Conservation (phyloP, 2,113 vertebrate species). For the Pelodiscus sinensis region DNA sequence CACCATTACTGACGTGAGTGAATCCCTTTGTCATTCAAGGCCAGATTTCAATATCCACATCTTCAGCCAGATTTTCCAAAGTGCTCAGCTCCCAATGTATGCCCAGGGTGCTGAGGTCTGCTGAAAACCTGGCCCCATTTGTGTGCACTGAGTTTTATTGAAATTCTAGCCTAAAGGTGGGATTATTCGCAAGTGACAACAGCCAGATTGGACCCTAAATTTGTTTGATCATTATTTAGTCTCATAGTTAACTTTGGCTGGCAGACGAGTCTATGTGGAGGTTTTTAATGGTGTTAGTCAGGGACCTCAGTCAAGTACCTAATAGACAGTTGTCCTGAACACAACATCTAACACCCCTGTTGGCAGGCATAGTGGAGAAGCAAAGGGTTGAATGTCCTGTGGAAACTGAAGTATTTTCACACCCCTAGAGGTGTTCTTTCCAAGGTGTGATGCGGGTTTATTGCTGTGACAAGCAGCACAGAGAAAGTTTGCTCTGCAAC, state of each 20-base stretch:
- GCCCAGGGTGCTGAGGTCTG: not conserved
- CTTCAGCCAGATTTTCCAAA: not conserved
- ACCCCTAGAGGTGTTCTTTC: not conserved
- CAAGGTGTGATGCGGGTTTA: not conserved
- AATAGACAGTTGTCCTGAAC: slow-evolving; percentile 15
- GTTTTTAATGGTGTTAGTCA: not conserved
- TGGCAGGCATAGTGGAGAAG: not conserved
- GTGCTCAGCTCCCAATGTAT: not conserved
- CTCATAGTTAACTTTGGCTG: not conserved
- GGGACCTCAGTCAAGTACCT: slow-evolving; percentile 26
- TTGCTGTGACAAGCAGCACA: not conserved
- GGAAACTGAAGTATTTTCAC: not conserved
- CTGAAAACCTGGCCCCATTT: rapidly evolving
- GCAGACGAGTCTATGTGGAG: not conserved
- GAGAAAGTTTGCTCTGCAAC: not conserved
- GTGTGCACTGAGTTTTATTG: not conserved
- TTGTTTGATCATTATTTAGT: not conserved
- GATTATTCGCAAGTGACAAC: not conserved
- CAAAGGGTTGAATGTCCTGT: not conserved
- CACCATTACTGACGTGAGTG: not conserved
- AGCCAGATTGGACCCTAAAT: not conserved
- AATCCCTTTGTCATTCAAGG: not conserved
- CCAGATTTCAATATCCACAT: not conserved
- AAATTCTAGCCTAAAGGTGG: slow-evolving; percentile 18
- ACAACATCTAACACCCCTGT: not conserved